Conservation (phyloP, 2,888 invertebrate genomes). For the Cephus spinipes region DNA sequence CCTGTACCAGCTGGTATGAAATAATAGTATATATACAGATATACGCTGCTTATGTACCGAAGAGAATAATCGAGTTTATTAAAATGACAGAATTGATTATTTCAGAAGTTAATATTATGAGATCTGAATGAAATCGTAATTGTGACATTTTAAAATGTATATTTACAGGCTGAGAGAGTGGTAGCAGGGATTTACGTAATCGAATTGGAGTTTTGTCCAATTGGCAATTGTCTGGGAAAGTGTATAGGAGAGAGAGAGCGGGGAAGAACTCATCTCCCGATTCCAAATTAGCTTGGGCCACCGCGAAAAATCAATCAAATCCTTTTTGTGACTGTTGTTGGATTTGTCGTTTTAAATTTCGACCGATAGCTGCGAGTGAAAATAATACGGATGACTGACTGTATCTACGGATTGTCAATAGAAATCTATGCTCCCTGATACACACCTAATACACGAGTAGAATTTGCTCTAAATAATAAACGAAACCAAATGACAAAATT, state of each 20-base stretch:
- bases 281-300: slow-evolving; percentile 48
- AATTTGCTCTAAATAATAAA: too few relatives aligned
- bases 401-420: too few relatives aligned
- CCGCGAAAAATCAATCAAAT: slow-evolving; percentile 63
- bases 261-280: not conserved
- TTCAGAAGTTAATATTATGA: not conserved
- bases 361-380: slow-evolving; percentile 29
- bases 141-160: not conserved
- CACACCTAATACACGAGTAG: too few relatives aligned
- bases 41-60: too few relatives aligned
- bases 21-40: too few relatives aligned
- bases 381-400: slow-evolving; percentile 23
- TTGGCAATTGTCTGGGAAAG: slow-evolving; percentile 43
- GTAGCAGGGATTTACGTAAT: slow-evolving; percentile 28
- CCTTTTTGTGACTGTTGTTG: slow-evolving; percentile 33
- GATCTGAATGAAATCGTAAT: not conserved
- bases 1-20: too few relatives aligned
- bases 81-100: too few relatives aligned
- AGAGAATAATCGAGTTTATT: too few relatives aligned
- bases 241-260: not conserved
- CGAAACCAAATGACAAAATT: too few relatives aligned
- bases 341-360: slow-evolving; percentile 39
- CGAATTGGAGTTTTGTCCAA: slow-evolving; percentile 54
- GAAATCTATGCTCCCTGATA: too few relatives aligned
- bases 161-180: not conserved